Evolutionary conservation across 2,113 vertebrate species (phyloP).

Genomic region (Hippocampus barbouri): DNA sequence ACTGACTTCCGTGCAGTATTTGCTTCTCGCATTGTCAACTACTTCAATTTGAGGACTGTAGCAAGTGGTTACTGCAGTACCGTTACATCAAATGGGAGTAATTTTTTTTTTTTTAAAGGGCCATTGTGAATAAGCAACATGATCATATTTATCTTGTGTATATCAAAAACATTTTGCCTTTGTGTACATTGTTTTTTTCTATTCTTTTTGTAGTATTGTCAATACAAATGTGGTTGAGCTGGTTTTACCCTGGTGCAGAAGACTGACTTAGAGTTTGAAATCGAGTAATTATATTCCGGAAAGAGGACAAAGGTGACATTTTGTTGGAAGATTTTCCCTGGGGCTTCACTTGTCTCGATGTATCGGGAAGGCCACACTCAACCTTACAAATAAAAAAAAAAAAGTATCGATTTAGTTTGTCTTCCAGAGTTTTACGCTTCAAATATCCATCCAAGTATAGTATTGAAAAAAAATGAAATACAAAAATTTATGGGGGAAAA

Average conservation of each 20-base stretch:
- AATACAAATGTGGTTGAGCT: neutral
- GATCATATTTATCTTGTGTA: conserved; percentile 8
- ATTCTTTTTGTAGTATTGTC: neutral
- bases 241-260: neutral
- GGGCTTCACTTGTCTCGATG: neutral
- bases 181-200: neutral
- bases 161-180: conserved; percentile 25
- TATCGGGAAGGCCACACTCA: neutral
- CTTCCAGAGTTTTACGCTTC: neutral
- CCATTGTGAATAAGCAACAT: neutral
- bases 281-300: neutral
- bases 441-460: too few species aligned
- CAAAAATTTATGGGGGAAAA: too few species aligned
- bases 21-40: neutral
- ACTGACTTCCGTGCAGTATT: neutral
- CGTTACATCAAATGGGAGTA: neutral
- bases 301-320: neutral
- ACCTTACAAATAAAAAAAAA: neutral
- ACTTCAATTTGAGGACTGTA: neutral
- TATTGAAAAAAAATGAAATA: too few species aligned
- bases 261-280: neutral
- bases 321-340: neutral
- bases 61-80: conserved; percentile 1
- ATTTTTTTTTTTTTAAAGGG: neutral
- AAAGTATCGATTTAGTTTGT: neutral